Evolutionary conservation across 1,140 invertebrate genomes (phyloP), one percentile per base, ranked within the genome.

Genomic region (Lasioglossum baleicum): DNA sequence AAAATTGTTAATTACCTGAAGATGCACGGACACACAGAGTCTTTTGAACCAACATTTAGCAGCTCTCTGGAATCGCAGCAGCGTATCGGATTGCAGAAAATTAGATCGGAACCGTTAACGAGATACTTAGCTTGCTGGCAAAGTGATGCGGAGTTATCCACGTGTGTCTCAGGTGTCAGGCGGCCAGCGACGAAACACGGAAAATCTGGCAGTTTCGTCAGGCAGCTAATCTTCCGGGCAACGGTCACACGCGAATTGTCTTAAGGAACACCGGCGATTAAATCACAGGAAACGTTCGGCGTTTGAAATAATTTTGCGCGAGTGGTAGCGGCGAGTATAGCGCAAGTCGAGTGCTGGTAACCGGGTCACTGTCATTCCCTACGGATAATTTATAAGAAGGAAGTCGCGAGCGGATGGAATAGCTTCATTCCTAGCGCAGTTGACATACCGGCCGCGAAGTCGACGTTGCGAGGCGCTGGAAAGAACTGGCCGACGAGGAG

Each of bases 401-500:
- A 82, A 67, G 64, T 75, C 66, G 81, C 76, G 53, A 20, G 61
- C 66, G 44, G 76, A 83, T 75, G 71, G 67, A 22, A 51, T 58
- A 71, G 40, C 35, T 44, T 40, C 42, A 51, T 68, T 65, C 58
- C 63, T 60, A 68, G 60, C 68, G 42, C 80, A 56, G 40, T 42
- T 65, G 60, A 58, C 17, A 44, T 31, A 40, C 35, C 31, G 20
- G 48, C 20, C 66, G 68, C 68, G 65, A 78, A 78, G 65, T 82
- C 51, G 70, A 82, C 85, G 85, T 79, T 51, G 44, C 82, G 75
- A 74, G 63, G 85, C 76, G 63, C 78, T 87, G 61, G 72, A 87
- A 87, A 82, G 75, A 83, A 87, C 85, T 87, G 85, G 71, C 75
- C 85, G 68, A 74, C 66, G 74, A 72, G 68, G 66, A 71, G 74